Percentiles rank a stretch among this genome's conserved stretches.
phyloP scores from a whole-genome alignment of 2,113 vertebrate species.

The Neodon shergylaensis region DNA sequence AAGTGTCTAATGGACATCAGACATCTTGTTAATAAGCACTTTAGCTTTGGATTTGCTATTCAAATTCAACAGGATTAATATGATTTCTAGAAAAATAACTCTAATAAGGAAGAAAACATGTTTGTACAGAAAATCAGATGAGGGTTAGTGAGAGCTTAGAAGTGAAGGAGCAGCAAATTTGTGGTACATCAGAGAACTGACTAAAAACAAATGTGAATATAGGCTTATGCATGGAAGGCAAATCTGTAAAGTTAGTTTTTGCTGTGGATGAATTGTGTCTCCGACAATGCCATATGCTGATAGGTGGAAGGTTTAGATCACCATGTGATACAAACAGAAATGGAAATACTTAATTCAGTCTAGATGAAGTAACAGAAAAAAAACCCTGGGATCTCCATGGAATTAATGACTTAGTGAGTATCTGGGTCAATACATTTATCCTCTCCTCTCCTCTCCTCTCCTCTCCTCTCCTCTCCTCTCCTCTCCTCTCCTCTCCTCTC shows the following conservation, averaged over 20 bases:
- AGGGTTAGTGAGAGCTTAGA: accelerated
- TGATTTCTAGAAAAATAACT: background rate
- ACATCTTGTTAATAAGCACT: no score
- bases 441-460: background rate
- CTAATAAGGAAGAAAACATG: background rate
- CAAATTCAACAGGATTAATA: no score
- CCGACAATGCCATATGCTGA: background rate
- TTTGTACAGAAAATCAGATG: no score
- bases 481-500: no score
- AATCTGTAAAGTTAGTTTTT: background rate
- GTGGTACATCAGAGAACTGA: no score
- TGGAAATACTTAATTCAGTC: background rate
- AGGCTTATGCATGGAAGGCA: background rate
- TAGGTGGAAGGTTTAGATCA: background rate
- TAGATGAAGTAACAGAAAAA: background rate
- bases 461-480: no score
- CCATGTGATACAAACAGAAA: background rate
- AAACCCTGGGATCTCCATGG: background rate
- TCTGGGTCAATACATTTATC: background rate
- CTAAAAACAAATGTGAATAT: background rate
- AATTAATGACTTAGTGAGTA: background rate
- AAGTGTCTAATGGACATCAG: background rate
- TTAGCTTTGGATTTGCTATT: background rate
- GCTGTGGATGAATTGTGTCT: background rate
- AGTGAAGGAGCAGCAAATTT: background rate